Evolutionary conservation across 2,113 vertebrate genomes (phyloP).

Genomic region (Upupa epops): DNA sequence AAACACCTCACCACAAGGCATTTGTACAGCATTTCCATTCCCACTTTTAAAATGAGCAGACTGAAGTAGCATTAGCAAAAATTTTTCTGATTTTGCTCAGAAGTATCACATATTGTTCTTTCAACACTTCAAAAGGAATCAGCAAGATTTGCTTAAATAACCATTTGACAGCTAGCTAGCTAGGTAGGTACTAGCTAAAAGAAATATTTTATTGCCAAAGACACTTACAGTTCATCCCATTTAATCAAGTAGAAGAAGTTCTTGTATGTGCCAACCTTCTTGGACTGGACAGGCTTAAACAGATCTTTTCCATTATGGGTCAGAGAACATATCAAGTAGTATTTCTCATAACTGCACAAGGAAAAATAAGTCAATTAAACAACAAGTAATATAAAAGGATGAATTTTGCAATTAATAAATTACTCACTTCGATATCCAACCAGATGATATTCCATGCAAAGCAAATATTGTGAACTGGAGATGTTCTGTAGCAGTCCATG

Average conservation of each 20-base stretch:
- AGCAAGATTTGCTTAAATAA: neutral
- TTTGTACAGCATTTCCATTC: neutral
- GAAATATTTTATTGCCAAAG: neutral
- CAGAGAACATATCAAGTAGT: conserved; percentile 92
- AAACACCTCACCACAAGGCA: neutral
- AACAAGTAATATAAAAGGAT: neutral
- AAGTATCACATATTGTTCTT: neutral
- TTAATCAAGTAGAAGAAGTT: conserved; percentile 98
- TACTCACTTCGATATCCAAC: conserved; percentile 92
- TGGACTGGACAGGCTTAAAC: conserved; percentile 96
- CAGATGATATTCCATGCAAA: conserved; percentile 87
- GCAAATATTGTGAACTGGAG: conserved; percentile 94
- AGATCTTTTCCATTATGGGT: conserved; percentile 94
- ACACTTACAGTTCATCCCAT: conserved; percentile 97
- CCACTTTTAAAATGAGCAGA: neutral
- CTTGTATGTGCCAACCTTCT: conserved; percentile 94
- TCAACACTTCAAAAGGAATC: neutral
- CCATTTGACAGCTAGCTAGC: neutral
- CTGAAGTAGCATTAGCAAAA: neutral
- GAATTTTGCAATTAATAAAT: neutral
- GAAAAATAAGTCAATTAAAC: neutral
- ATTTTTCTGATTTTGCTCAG: neutral
- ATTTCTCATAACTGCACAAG: conserved; percentile 91
- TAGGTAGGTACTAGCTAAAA: neutral
- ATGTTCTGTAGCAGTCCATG: conserved; percentile 86